These are phyloP conservation scores for Agrochola litura DNA, from an alignment of 2,888 invertebrate species.

Conservation along the genomic window DNA sequence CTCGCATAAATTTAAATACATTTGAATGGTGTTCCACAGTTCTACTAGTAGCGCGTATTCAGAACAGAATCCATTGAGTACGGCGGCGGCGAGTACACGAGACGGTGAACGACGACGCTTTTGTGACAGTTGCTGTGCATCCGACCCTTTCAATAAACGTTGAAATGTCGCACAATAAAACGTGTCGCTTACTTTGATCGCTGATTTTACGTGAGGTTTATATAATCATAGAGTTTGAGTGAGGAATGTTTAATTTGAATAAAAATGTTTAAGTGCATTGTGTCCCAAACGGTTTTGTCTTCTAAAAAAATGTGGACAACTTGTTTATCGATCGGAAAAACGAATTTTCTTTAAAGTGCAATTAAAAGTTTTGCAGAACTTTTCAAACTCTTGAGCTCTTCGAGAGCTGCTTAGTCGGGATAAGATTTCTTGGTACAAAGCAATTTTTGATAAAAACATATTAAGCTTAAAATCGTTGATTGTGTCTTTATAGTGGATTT, in stretches of 20 bases:
- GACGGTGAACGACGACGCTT: slow-evolving; percentile 56
- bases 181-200: slow-evolving; percentile 44
- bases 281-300: no score
- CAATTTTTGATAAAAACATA: background rate
- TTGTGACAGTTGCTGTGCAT: slow-evolving; percentile 75
- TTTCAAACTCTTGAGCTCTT: background rate
- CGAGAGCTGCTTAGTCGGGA: background rate
- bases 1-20: slow-evolving; percentile 59
- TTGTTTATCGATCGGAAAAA: background rate
- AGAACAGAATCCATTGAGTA: slow-evolving; percentile 51
- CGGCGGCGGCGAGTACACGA: slow-evolving; percentile 14
- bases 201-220: slow-evolving; percentile 24
- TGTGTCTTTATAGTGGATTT: background rate
- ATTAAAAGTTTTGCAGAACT: background rate
- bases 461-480: background rate
- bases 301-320: background rate
- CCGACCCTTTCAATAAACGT: slow-evolving; percentile 65
- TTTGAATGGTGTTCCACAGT: slow-evolving; percentile 41
- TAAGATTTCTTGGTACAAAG: background rate
- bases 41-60: slow-evolving; percentile 50
- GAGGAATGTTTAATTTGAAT: slow-evolving; percentile 11
- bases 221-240: slow-evolving; percentile 1
- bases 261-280: background rate
- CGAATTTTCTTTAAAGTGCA: background rate
- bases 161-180: slow-evolving; percentile 69